Conservation (phyloP, 2,888 invertebrate genomes). For the Archips crataeganus region DNA sequence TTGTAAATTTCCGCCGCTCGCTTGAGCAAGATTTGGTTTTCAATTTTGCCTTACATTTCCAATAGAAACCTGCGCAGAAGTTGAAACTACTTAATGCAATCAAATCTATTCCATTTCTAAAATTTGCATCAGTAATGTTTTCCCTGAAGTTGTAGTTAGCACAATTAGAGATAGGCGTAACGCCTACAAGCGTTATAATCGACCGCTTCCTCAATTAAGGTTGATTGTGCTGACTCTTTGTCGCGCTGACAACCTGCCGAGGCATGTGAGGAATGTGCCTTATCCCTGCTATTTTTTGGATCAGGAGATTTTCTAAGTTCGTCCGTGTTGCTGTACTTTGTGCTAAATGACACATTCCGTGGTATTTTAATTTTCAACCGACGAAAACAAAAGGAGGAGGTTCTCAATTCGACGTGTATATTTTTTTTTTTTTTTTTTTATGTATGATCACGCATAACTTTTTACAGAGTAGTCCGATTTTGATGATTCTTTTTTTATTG, state of each 20-base stretch:
- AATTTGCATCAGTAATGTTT: constrained; percentile 3
- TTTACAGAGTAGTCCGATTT: too few relatives aligned
- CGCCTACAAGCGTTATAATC: constrained; percentile 24
- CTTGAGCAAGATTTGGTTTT: background rate
- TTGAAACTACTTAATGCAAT: background rate
- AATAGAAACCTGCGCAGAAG: background rate
- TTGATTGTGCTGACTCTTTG: constrained; percentile 60
- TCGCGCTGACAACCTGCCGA: constrained; percentile 62
- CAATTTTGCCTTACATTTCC: background rate
- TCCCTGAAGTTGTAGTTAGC: background rate
- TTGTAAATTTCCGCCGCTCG: background rate
- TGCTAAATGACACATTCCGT: too few relatives aligned
- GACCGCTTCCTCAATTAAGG: constrained; percentile 31
- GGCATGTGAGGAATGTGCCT: constrained; percentile 59
- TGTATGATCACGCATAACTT: too few relatives aligned
- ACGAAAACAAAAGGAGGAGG: too few relatives aligned
- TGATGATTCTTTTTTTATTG: too few relatives aligned
- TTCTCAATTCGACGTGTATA: too few relatives aligned
- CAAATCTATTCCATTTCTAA: background rate
- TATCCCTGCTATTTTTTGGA: constrained; percentile 40
- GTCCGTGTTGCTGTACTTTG: background rate
- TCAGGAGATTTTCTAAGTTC: background rate
- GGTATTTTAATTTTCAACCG: too few relatives aligned
- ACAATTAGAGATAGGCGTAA: background rate
- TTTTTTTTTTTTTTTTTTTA: too few relatives aligned